Conservation (phyloP, 2,797 vertebrate genomes). For the Phylloscopus collybita region DNA sequence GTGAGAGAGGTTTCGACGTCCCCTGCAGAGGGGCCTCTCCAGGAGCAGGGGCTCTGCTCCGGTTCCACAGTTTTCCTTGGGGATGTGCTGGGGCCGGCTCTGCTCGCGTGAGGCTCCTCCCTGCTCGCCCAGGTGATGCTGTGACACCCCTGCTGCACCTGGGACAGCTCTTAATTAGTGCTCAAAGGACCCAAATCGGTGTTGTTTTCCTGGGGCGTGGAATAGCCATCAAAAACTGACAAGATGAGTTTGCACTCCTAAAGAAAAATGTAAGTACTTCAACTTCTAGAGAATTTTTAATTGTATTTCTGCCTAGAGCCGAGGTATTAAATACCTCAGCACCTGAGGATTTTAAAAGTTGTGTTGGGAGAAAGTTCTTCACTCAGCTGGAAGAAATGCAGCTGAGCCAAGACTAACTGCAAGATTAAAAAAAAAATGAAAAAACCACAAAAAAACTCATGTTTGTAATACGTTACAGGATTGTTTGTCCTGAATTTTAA, state of each 20-base stretch:
- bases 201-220: neutral
- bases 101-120: neutral
- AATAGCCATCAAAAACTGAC: conserved; percentile 58
- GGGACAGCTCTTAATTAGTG: neutral
- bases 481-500: conserved; percentile 81
- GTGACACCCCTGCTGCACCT: neutral
- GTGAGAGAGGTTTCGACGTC: neutral
- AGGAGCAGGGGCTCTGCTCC: neutral
- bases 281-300: conserved; percentile 60
- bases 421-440: conserved; percentile 21
- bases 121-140: neutral
- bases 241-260: conserved; percentile 67
- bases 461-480: conserved; percentile 79
- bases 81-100: neutral
- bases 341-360: conserved; percentile 66
- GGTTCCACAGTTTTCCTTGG: conserved; percentile 8
- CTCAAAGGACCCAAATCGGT: neutral
- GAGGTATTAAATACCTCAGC: conserved; percentile 78
- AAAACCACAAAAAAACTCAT: conserved; percentile 22
- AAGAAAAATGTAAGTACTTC: conserved; percentile 67
- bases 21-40: neutral
- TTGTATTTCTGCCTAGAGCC: conserved; percentile 63
- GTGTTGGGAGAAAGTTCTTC: conserved; percentile 62
- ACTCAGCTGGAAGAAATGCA: conserved; percentile 57
- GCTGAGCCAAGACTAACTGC: conserved; percentile 66